These are phyloP conservation scores for Hiodon tergisus DNA, from an alignment of 2,113 vertebrate genomes.

Conservation along the genomic window DNA sequence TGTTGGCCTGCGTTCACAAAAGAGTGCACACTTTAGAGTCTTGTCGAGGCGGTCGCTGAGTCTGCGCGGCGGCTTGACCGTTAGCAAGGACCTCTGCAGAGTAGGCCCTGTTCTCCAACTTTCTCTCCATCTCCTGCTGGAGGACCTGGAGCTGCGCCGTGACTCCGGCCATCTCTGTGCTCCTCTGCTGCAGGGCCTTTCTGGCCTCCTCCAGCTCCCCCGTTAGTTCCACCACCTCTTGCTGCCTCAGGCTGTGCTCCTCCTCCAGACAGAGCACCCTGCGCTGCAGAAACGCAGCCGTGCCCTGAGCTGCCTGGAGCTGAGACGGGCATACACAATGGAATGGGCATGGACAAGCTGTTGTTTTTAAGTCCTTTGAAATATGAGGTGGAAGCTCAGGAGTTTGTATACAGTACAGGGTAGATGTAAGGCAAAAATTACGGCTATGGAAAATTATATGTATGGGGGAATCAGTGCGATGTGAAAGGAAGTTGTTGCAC, in stretches of 20 bases:
- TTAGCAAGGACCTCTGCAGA: constrained; percentile 15
- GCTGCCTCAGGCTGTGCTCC: constrained; percentile 30
- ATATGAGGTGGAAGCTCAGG: too few species aligned
- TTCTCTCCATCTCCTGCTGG: constrained; percentile 18
- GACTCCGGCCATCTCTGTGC: constrained; percentile 17
- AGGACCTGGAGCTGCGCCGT: constrained; percentile 32
- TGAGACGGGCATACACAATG: constrained; percentile 14
- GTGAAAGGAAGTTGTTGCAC: too few species aligned
- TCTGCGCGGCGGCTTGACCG: constrained; percentile 4
- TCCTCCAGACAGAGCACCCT: constrained; percentile 35
- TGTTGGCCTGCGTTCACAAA: constrained; percentile 25
- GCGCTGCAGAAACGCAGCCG: constrained; percentile 34
- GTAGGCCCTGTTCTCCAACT: background rate
- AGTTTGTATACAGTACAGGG: too few species aligned
- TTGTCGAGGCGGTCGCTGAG: background rate
- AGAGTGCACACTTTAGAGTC: constrained; percentile 42
- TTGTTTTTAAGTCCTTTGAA: too few species aligned
- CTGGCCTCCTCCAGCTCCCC: constrained; percentile 26
- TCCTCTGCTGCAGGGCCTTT: constrained; percentile 23
- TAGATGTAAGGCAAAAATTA: too few species aligned
- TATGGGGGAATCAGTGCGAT: too few species aligned
- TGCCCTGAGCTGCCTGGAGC: constrained; percentile 40
- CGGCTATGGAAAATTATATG: too few species aligned
- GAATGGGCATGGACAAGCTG: too few species aligned
- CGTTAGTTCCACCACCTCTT: constrained; percentile 30